Conservation (phyloP, 2,113 vertebrate species). For the Dissostichus mawsoni region DNA sequence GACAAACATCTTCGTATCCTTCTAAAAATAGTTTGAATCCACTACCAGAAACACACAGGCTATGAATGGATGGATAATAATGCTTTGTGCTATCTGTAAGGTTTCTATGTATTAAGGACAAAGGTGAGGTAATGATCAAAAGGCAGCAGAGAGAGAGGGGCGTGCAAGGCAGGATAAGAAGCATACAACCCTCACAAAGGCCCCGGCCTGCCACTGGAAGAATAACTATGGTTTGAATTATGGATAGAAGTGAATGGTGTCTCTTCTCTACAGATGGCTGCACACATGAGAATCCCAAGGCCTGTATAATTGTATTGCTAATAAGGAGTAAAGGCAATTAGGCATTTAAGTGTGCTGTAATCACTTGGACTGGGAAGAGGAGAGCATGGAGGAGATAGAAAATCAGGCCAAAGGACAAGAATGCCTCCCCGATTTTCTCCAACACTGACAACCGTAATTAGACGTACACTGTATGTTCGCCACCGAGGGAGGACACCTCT, state of each 20-base stretch:
- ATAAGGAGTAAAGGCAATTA: constrained; percentile 99
- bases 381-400: constrained; percentile 83
- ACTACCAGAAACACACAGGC: neutral
- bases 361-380: constrained; percentile 94
- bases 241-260: constrained; percentile 95
- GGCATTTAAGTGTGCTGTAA: constrained; percentile 98
- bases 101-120: constrained; percentile 63
- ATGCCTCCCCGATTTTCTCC: constrained; percentile 90
- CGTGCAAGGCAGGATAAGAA: constrained; percentile 90
- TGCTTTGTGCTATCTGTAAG: constrained; percentile 58
- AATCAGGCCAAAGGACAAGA: constrained; percentile 87
- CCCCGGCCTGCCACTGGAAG: constrained; percentile 85
- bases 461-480: constrained; percentile 90
- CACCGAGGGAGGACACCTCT: constrained; percentile 86
- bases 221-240: constrained; percentile 97
- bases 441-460: constrained; percentile 98
- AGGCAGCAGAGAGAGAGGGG: constrained; percentile 85
- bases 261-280: constrained; percentile 96
- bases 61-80: constrained; percentile 33
- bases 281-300: constrained; percentile 93
- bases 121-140: constrained; percentile 89
- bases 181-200: constrained; percentile 87
- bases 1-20: neutral
- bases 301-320: constrained; percentile 99
- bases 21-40: constrained; percentile 26